Percentiles rank a stretch among this genome's conserved stretches.
Evolutionary conservation across 2,888 invertebrate genomes (phyloP).

Genomic region (Ornithoptera priamus): DNA sequence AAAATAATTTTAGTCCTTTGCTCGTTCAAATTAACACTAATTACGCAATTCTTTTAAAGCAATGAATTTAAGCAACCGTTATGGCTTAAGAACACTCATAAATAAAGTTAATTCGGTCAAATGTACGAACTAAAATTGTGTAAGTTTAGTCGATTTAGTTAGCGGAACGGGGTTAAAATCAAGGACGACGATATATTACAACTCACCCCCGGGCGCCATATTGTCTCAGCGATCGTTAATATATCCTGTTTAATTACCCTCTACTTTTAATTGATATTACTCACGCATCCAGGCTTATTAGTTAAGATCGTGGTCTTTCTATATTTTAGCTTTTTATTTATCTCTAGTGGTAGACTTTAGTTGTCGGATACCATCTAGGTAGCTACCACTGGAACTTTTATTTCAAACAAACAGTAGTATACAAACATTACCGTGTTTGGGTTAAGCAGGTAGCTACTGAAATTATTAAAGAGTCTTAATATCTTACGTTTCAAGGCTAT

Average conservation of each 20-base stretch:
- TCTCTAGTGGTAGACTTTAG: no score
- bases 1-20: neutral
- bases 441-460: no score
- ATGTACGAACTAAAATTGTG: constrained; percentile 39
- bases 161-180: constrained; percentile 62
- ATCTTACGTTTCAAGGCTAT: no score
- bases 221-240: constrained; percentile 73
- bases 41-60: neutral
- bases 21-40: no score
- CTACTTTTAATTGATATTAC: constrained; percentile 62
- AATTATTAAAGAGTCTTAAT: no score
- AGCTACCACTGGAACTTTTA: no score
- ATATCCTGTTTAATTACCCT: constrained; percentile 73
- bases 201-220: constrained; percentile 58
- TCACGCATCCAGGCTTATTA: constrained; percentile 55
- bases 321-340: neutral
- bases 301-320: constrained; percentile 25
- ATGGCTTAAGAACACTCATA: constrained; percentile 18
- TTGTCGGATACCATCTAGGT: no score
- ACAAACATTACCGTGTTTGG: no score
- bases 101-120: constrained; percentile 35
- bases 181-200: constrained; percentile 69
- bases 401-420: no score
- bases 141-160: constrained; percentile 48
- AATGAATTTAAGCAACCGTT: neutral